phyloP scores from a whole-genome alignment of 2,888 invertebrate genomes.

The Mechanitis mazaeus region DNA sequence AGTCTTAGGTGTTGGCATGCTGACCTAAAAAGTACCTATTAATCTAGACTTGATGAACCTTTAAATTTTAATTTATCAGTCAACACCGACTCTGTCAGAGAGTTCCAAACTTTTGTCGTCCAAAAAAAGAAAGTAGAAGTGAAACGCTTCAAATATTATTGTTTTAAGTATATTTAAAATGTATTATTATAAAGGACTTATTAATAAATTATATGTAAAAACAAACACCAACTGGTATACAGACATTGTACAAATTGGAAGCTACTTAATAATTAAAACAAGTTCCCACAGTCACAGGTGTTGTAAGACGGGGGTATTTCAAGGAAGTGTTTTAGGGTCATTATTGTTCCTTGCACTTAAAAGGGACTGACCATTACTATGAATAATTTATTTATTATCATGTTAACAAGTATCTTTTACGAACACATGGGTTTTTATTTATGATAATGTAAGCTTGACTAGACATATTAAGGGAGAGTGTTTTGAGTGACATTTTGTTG shows the following conservation, averaged over 20 bases:
- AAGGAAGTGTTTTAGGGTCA: slow-evolving; percentile 34
- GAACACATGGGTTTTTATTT: slow-evolving; percentile 28
- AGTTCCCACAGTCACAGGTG: slow-evolving; percentile 50
- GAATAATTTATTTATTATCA: slow-evolving; percentile 42
- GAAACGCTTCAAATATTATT: too few relatives aligned
- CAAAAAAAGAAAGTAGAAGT: too few relatives aligned
- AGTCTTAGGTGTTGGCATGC: too few relatives aligned
- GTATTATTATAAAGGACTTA: too few relatives aligned
- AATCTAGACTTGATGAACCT: too few relatives aligned
- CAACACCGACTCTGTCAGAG: too few relatives aligned
- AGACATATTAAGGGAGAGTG: not conserved
- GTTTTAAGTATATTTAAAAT: too few relatives aligned
- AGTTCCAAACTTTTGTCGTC: too few relatives aligned
- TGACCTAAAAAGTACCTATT: too few relatives aligned
- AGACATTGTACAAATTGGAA: slow-evolving; percentile 2
- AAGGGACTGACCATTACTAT: slow-evolving; percentile 41
- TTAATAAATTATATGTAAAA: too few relatives aligned
- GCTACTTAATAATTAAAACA: slow-evolving; percentile 18
- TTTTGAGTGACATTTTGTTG: not conserved
- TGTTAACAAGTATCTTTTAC: slow-evolving; percentile 37
- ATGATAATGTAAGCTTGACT: slow-evolving; percentile 12
- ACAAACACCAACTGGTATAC: too few relatives aligned
- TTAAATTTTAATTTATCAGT: too few relatives aligned
- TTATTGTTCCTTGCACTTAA: slow-evolving; percentile 32
- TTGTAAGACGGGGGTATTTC: slow-evolving; percentile 27